Evolutionary conservation across 2,113 vertebrate species (phyloP).

Genomic region (Nannobrachium achirus): DNA sequence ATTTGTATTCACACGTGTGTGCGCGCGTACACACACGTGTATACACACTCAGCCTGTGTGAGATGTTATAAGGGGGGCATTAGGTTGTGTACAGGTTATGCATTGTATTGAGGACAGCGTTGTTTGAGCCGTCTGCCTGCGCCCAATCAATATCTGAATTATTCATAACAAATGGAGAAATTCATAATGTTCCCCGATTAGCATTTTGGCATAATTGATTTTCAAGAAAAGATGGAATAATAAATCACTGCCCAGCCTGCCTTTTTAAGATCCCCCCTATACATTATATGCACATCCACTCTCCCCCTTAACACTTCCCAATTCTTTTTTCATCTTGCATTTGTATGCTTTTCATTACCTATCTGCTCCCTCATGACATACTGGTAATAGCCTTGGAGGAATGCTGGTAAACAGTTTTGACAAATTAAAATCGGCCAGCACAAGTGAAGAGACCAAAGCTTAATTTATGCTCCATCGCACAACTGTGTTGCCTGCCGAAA

Average conservation of each 20-base stretch:
- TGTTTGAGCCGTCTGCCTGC: constrained; percentile 59
- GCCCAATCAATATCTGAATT: constrained; percentile 77
- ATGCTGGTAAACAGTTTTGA: constrained; percentile 84
- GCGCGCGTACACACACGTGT: too few relatives aligned
- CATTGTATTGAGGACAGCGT: constrained; percentile 55
- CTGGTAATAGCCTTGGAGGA: constrained; percentile 80
- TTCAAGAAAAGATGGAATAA: constrained; percentile 78
- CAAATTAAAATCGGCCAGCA: constrained; percentile 82
- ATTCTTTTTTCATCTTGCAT: constrained; percentile 71
- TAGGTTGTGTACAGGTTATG: constrained; percentile 42
- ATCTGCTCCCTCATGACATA: constrained; percentile 77
- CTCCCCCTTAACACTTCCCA: constrained; percentile 24
- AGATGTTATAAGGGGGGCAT: constrained; percentile 22
- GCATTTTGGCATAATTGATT: constrained; percentile 82
- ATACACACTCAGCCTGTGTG: too few relatives aligned
- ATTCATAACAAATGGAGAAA: constrained; percentile 77
- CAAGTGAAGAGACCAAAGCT: constrained; percentile 60
- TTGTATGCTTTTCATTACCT: constrained; percentile 83
- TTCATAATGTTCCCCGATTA: constrained; percentile 75
- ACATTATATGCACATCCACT: constrained; percentile 49
- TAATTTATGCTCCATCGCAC: too few relatives aligned
- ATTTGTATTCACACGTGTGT: too few relatives aligned
- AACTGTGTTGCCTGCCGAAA: too few relatives aligned
- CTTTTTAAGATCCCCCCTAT: constrained; percentile 67
- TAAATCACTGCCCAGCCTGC: constrained; percentile 66